Evolutionary conservation across 2,113 vertebrate species (phyloP).

Genomic region (Tautogolabrus adspersus): DNA sequence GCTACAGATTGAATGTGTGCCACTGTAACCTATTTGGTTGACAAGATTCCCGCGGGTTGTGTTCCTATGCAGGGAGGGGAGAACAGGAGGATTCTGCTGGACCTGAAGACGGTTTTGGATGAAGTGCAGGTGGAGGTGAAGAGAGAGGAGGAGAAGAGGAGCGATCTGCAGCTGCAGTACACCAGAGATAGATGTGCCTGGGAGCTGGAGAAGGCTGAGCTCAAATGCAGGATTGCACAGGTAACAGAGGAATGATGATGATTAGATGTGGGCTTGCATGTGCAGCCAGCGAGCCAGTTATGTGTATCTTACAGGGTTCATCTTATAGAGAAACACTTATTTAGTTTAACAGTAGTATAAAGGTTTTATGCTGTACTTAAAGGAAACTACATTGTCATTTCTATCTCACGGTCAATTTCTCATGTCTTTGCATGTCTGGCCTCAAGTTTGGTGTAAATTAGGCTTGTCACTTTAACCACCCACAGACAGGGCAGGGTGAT

Average conservation of each 20-base stretch:
- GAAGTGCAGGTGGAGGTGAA: conserved; percentile 81
- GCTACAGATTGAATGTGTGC: not conserved
- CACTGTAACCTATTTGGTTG: not conserved
- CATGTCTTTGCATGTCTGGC: conserved; percentile 7
- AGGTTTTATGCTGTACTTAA: not conserved
- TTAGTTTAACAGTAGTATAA: not conserved
- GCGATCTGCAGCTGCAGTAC: conserved; percentile 81
- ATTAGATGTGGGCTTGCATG: not conserved
- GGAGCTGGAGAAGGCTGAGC: conserved; percentile 83
- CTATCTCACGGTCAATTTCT: not conserved
- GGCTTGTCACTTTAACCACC: conserved; percentile 38
- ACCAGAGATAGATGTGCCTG: conserved; percentile 80
- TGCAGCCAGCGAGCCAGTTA: not conserved
- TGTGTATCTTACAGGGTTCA: not conserved
- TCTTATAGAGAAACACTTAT: not conserved
- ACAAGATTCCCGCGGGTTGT: conserved; percentile 21
- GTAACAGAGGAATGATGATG: conserved; percentile 48
- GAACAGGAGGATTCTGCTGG: conserved; percentile 80
- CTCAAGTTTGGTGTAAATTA: conserved; percentile 45
- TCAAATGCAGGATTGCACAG: conserved; percentile 82
- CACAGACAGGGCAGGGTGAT: conserved; percentile 50
- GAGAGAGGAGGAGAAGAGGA: conserved; percentile 81
- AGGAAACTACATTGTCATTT: not conserved
- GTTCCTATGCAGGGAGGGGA: conserved; percentile 75
- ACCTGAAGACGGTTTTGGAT: conserved; percentile 82